These are phyloP conservation scores for Drosophila maculinotata DNA, from an alignment of 2,888 invertebrate genomes.

Conservation along the genomic window DNA sequence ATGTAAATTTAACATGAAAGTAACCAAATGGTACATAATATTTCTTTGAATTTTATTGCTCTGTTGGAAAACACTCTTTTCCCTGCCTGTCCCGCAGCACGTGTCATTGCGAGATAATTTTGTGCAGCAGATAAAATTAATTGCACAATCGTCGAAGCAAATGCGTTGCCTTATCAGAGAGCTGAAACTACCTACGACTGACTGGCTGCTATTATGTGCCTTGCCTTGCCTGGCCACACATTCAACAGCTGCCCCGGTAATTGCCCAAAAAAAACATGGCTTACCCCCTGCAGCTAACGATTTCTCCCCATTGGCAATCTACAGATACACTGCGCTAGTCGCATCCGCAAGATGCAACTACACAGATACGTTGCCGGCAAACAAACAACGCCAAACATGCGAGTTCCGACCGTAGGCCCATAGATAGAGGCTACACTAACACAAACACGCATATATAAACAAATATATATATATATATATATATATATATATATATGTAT, in stretches of 20 bases:
- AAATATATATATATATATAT: constrained; percentile 37
- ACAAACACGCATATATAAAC: constrained; percentile 17
- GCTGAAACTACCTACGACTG: constrained; percentile 4
- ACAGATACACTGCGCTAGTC: constrained; percentile 48
- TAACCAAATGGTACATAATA: no score
- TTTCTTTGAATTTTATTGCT: no score
- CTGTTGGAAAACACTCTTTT: no score
- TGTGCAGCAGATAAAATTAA: constrained; percentile 62
- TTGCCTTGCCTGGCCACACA: constrained; percentile 20
- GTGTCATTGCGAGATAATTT: constrained; percentile 56
- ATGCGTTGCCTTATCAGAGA: constrained; percentile 20
- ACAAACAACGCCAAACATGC: constrained; percentile 71
- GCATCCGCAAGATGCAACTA: constrained; percentile 71
- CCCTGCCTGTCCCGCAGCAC: constrained; percentile 36
- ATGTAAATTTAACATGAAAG: no score
- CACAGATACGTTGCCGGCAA: constrained; percentile 61
- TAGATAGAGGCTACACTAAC: constrained; percentile 61
- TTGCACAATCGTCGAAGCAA: constrained; percentile 54
- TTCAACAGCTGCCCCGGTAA: constrained; percentile 48
- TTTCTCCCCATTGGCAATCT: constrained; percentile 26
- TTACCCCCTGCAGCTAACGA: constrained; percentile 49
- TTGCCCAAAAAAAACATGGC: constrained; percentile 29
- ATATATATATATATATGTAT: constrained; percentile 24
- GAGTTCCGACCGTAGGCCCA: constrained; percentile 58
- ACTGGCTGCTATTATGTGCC: constrained; percentile 10